Conservation (phyloP, 2,113 vertebrate species). For the Oplegnathus fasciatus region DNA sequence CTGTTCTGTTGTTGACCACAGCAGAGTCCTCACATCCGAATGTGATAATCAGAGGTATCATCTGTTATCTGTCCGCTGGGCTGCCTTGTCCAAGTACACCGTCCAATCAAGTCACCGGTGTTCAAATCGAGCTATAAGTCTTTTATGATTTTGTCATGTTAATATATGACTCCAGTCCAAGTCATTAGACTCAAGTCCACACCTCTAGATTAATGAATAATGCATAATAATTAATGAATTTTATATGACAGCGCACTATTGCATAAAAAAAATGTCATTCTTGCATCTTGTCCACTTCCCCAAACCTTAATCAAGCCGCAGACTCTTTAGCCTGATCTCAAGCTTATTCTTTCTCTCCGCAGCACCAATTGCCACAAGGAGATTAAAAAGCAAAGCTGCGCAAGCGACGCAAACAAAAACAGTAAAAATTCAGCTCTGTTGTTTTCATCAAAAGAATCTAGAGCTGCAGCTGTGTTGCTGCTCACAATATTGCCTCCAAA, state of each 20-base stretch:
- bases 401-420: neutral
- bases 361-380: neutral
- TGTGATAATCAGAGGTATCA: neutral
- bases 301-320: slow-evolving; percentile 7
- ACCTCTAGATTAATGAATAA: neutral
- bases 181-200: neutral
- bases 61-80: neutral
- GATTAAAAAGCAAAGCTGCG: neutral
- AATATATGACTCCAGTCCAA: neutral
- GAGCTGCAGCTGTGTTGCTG: neutral
- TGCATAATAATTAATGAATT: neutral
- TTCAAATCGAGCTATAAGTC: too few relatives aligned
- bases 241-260: neutral
- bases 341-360: neutral
- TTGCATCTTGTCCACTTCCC: neutral
- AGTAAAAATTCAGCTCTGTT: neutral
- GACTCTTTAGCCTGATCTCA: neutral
- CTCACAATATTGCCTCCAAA: slow-evolving; percentile 1
- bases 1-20: neutral
- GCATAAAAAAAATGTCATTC: neutral
- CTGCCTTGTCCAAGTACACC: neutral
- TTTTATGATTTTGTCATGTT: too few relatives aligned
- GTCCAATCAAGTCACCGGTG: too few relatives aligned
- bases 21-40: neutral
- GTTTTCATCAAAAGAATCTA: neutral